Evolutionary conservation across 2,888 invertebrate genomes (phyloP).

Genomic region (Scaptomyza parva): DNA sequence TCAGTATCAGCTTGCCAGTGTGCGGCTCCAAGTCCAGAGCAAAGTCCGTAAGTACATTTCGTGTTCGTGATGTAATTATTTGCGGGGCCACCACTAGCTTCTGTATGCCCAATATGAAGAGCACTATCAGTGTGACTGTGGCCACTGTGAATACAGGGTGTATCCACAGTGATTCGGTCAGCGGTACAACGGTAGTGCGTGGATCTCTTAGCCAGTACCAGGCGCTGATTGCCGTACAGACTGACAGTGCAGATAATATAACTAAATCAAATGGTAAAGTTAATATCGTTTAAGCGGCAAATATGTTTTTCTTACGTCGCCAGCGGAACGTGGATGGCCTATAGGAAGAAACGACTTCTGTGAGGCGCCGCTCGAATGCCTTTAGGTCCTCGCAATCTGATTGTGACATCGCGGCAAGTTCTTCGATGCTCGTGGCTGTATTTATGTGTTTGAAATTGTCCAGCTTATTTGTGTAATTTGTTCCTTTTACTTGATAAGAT

Average conservation of each 20-base stretch:
- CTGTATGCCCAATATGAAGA: conserved; percentile 97
- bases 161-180: conserved; percentile 95
- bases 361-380: conserved; percentile 98
- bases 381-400: conserved; percentile 98
- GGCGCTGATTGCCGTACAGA: conserved; percentile 96
- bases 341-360: conserved; percentile 98
- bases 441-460: conserved; percentile 72
- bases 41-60: conserved; percentile 96
- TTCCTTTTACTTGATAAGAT: conserved; percentile 63
- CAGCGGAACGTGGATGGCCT: conserved; percentile 97
- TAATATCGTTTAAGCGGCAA: not conserved
- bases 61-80: conserved; percentile 96
- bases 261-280: conserved; percentile 86
- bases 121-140: conserved; percentile 91
- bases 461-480: conserved; percentile 64
- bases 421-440: conserved; percentile 75
- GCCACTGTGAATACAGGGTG: conserved; percentile 98
- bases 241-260: conserved; percentile 92
- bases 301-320: conserved; percentile 91
- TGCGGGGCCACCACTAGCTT: conserved; percentile 98
- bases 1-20: conserved; percentile 96
- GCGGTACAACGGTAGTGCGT: conserved; percentile 94
- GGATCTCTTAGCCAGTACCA: conserved; percentile 99
- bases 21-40: conserved; percentile 90
- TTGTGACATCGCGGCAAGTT: conserved; percentile 88